phyloP scores from a whole-genome alignment of 2,888 invertebrate genomes.

The Rotaria socialis region DNA sequence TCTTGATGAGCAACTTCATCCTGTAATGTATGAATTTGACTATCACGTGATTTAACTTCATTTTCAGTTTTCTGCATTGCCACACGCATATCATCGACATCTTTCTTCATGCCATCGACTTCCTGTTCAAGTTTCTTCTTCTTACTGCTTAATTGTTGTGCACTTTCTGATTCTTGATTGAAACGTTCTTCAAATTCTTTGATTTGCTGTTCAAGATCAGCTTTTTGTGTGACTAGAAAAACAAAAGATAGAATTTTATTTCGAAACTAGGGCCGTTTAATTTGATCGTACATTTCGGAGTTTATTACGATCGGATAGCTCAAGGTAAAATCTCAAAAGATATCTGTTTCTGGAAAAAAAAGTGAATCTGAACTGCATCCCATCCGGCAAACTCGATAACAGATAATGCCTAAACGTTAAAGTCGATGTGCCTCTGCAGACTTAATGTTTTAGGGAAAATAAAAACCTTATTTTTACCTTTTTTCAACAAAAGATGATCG shows the following conservation, averaged over 20 bases:
- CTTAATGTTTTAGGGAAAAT: no score
- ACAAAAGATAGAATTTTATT: neutral
- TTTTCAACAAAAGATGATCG: no score
- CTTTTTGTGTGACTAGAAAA: slow-evolving; percentile 75
- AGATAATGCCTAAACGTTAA: no score
- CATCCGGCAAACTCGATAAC: no score
- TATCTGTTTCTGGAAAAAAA: no score
- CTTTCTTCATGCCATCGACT: slow-evolving; percentile 87
- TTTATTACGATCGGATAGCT: no score
- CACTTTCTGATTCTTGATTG: slow-evolving; percentile 91
- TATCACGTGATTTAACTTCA: slow-evolving; percentile 48
- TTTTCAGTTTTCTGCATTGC: slow-evolving; percentile 63
- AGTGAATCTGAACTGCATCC: no score
- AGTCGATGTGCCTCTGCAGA: no score
- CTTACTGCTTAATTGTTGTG: slow-evolving; percentile 83
- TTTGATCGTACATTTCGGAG: no score
- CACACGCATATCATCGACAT: slow-evolving; percentile 90
- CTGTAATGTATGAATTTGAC: slow-evolving; percentile 48
- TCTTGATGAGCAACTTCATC: slow-evolving; percentile 79
- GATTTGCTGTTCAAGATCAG: slow-evolving; percentile 88
- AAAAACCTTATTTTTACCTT: no score
- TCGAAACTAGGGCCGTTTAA: no score
- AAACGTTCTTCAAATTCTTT: slow-evolving; percentile 92
- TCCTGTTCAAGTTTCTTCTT: slow-evolving; percentile 97
- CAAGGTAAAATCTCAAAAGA: no score